Evolutionary conservation across 2,113 vertebrate species (phyloP), one percentile per base, ranked within the genome.

Genomic region (Dromaius novaehollandiae): DNA sequence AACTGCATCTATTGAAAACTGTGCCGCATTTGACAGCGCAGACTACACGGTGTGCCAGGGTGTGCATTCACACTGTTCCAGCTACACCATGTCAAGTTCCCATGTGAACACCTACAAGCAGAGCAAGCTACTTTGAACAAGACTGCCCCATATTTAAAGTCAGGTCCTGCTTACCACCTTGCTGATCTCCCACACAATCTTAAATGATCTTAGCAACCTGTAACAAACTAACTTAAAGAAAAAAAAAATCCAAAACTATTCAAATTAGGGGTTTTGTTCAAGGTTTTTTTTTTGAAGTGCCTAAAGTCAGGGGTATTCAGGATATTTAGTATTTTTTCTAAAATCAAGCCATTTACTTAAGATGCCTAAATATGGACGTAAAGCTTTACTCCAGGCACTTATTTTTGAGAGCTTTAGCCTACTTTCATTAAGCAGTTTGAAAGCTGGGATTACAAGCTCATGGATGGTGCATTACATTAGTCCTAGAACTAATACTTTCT

Each of bases 391-490:
- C 15, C 38, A 89, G 61, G 76, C 68, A 93, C 64, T 58, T n/a
- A 74, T 26, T 91, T 88, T 74, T 95, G 82, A 96, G 88, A 96
- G 88, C 60, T 86, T 95, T 91, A 95, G 89, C 89, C 91, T 96
- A 86, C 82, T 97, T 97, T 94, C 69, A 90, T 83, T 95, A 96
- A 95, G 82, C 68, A 91, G 68, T 96, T 88, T 69, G 82, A 95
- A 96, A 97, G 89, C 91, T 65, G 85, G 93, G 85, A 95, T 96
- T 97, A 96, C 95, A 96, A 95, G 82, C 82, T 95, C 89, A 96
- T 0, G 5, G 70, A 86, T 36, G 40, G 87, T 91, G 75, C 87
- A 91, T 95, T 96, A 96, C 93, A 89, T 94, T 91, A 96, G 73
- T 86, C 60, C 85, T 91, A 69, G 93, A 95, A 91, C 93, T 95